These are phyloP conservation scores for Danaus plexippus DNA, from an alignment of 1,140 invertebrate genomes.

Conservation along the genomic window DNA sequence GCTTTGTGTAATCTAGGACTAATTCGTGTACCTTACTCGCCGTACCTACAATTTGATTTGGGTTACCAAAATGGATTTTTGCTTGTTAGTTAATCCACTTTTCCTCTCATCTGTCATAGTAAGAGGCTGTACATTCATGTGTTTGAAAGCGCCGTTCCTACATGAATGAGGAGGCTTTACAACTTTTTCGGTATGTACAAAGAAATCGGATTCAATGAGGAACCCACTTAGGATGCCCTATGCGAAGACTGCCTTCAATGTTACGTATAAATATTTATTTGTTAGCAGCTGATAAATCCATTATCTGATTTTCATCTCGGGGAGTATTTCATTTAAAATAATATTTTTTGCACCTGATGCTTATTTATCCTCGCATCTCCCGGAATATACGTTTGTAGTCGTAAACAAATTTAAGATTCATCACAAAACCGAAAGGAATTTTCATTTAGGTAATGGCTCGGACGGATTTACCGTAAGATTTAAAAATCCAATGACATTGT, in stretches of 20 bases:
- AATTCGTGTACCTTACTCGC: no score
- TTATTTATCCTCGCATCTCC: constrained; percentile 5
- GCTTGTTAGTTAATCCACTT: constrained; percentile 7
- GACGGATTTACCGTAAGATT: no score
- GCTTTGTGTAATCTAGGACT: no score
- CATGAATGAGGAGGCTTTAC: constrained; percentile 39
- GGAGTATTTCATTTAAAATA: constrained; percentile 24
- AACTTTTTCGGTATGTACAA: constrained; percentile 43
- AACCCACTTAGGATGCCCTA: constrained; percentile 34
- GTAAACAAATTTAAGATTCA: constrained; percentile 12
- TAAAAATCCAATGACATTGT: no score
- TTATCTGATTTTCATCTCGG: constrained; percentile 36
- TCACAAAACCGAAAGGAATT: no score
- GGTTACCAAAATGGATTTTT: no score
- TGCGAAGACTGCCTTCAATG: constrained; percentile 34
- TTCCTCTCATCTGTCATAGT: constrained; percentile 15
- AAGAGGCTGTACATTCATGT: constrained; percentile 10
- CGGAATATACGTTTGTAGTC: constrained; percentile 16
- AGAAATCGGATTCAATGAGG: constrained; percentile 40
- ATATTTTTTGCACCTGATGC: constrained; percentile 15
- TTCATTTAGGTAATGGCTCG: no score
- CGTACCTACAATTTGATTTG: no score
- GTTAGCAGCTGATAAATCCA: constrained; percentile 40
- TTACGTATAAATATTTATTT: constrained; percentile 49
- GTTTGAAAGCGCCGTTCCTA: constrained; percentile 39